Percentiles rank a stretch among this genome's conserved stretches.
phyloP scores from a whole-genome alignment of 2,113 vertebrate genomes.

The Rhinoptilus africanus region DNA sequence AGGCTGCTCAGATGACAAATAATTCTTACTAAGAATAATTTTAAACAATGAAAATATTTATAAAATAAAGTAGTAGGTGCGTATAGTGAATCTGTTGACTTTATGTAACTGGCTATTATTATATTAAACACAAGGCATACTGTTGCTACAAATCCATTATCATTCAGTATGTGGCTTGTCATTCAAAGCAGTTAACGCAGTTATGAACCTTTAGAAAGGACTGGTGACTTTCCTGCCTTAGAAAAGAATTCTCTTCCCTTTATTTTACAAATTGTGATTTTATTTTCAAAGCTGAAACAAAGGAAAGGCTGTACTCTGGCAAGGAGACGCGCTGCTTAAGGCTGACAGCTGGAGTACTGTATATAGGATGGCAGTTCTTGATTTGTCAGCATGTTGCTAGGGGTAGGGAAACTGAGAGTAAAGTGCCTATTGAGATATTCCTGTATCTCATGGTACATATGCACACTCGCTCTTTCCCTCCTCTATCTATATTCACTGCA shows the following conservation, averaged over 20 bases:
- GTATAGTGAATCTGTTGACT: background rate
- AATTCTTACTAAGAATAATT: background rate
- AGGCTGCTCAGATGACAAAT: background rate
- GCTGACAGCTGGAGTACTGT: conserved; percentile 39
- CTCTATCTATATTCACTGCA: background rate
- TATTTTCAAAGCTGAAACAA: conserved; percentile 28
- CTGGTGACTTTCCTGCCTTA: background rate
- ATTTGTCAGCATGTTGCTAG: conserved; percentile 49
- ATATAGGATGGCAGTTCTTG: conserved; percentile 29
- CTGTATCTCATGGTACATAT: background rate
- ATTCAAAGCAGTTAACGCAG: background rate
- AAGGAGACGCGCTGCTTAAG: background rate
- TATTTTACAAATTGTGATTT: conserved; percentile 4
- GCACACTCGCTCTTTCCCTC: background rate
- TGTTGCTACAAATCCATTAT: background rate
- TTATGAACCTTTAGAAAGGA: conserved; percentile 15
- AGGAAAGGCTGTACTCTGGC: background rate
- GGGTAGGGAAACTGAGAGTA: background rate
- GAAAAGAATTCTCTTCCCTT: background rate
- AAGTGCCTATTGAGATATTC: conserved; percentile 16
- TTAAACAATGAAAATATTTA: background rate
- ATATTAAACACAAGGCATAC: background rate
- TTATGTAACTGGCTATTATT: background rate
- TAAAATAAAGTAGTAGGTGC: background rate
- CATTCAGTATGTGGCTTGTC: background rate